Evolutionary conservation across 2,113 vertebrate genomes (phyloP), one percentile per base, ranked within the genome.

Genomic region (Halcyon malimbica): DNA sequence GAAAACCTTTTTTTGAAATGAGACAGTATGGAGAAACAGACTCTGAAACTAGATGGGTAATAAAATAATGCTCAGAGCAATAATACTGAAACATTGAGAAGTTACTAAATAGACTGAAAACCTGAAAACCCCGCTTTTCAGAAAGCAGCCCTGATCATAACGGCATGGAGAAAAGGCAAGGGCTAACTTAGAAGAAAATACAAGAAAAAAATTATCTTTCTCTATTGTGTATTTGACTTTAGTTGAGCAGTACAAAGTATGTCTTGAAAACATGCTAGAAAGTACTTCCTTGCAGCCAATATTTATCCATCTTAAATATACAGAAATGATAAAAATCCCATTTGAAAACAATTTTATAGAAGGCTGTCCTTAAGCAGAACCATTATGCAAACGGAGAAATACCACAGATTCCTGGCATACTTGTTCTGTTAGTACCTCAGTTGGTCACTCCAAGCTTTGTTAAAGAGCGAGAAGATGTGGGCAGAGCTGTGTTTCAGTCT

Each of bases 361-460:
- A 77, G 64, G 54, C 71, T 70, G 35, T 88, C 71, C 82, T 83
- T 69, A 86, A 96, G 92, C 56, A 60, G 88, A 76, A 33, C 28
- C 85, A 65, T 77, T 95, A 62, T 92, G 88, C 90, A 83, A 77
- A 94, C 9, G 4, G 23, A 62, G 85, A 37, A 90, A 95, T 96
- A 16, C 54, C 92, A 29, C 1, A 18, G 63, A 96, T 97, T 95
- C 94, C 88, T 86, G 94, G 60, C 94, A 90, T 93, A 95, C 92
- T 67, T 59, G 0, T 18, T 24, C 57, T 85, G 33, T 53, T 31
- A 11, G 50, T 35, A 0, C 57, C 64, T 60, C 46, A 17, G 5
- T 3, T 41, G 63, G 54, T 53, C 70, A 16, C 82, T 78, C 28
- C 9, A 4, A 3, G 69, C 60, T 63, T 25, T 50, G 74, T 35